Base-by-base conservation (phyloP, 1,140 invertebrate species). In the Heliconius eleuchia region DNA sequence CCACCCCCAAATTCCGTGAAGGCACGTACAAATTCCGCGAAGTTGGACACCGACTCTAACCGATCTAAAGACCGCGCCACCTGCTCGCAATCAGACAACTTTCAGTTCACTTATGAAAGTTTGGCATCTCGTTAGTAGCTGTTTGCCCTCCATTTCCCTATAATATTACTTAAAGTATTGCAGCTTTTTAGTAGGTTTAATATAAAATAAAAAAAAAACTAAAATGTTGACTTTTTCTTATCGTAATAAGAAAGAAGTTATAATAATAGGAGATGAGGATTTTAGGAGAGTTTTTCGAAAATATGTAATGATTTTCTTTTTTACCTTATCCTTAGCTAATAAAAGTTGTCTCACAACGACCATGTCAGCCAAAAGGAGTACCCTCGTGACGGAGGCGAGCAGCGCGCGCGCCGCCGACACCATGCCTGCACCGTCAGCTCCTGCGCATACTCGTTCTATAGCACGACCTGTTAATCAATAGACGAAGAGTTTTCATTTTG, bases 1-100 rank as follows among this genome's bases (percentile, higher is more conserved):
- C 99, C 98, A 13, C 97, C 97, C 5, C 99, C 99, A 94, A 99
- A 99, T 90, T 99, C 98, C 86, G 98, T 99, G 95, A 99, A 99
- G 7, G 99, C 98, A 88, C 99, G 98, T 46, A 99, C 99, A 95
- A 99, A 99, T 94, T 99, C 99, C 9, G 98, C 99, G 92, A 99
- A 99, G 95, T 99, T 99, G 78, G 97, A 97, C 57, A 99, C 98
- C 78, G 97, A 98, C 95, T 99, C 99, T 85, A 99, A 95, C 73
- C 98, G 96, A 82, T 97, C 97, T 82, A 98, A 95, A 88, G 97
- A 97, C 80, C 97, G 96, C 39, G 97, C 97, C 77, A 98, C 96
- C 96, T 97, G 90, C 73, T 76, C 78, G 74, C 37, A 85, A 73
- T 75, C 46, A 81, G n/a, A 78, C 18, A 72, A 78, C 42, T 75